Evolutionary conservation across 2,113 vertebrate genomes (phyloP).

Genomic region (Pao palembangensis): DNA sequence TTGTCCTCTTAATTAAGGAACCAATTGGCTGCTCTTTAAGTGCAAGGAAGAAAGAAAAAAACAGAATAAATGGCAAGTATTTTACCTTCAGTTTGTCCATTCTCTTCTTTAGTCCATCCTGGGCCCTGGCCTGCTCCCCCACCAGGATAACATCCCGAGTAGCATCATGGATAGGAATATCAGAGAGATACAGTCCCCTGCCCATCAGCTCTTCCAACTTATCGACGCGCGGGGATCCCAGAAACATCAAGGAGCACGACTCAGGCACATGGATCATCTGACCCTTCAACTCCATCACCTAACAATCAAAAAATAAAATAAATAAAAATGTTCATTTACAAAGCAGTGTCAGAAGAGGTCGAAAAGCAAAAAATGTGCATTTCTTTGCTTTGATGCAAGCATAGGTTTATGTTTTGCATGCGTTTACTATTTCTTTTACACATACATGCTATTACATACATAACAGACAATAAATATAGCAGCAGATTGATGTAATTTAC

Average conservation of each 20-base stretch:
- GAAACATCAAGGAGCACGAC: conserved; percentile 89
- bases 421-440: no score
- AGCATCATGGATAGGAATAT: conserved; percentile 97
- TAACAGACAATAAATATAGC: background rate
- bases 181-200: conserved; percentile 90
- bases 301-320: conserved; percentile 42
- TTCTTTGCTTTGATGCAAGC: no score
- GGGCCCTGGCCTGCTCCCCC: conserved; percentile 95
- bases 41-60: no score
- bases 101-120: conserved; percentile 95
- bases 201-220: conserved; percentile 98
- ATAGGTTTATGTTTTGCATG: no score
- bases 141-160: conserved; percentile 96
- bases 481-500: background rate
- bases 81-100: conserved; percentile 96
- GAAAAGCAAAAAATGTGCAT: no score
- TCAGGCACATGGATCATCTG: conserved; percentile 98
- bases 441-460: no score
- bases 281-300: conserved; percentile 99
- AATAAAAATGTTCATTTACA: background rate
- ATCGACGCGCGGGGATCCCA: conserved; percentile 96
- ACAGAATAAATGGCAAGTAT: background rate
- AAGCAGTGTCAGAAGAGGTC: no score
- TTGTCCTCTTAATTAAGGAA: no score
- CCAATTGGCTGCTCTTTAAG: no score